Evolutionary conservation across 1,140 invertebrate genomes (phyloP).

Genomic region (Drosophila serrata): DNA sequence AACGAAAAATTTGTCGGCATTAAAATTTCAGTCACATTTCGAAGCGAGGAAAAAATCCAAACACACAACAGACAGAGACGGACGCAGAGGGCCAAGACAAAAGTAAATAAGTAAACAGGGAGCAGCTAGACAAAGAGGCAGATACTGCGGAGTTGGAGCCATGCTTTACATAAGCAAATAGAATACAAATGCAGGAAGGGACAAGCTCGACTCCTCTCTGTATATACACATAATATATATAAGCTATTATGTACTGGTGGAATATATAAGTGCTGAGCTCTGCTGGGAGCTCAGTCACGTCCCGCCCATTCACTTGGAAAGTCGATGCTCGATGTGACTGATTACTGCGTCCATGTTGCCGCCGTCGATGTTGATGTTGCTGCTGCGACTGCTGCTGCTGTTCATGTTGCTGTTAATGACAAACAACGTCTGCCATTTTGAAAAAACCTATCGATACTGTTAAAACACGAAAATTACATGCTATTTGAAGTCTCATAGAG

Average conservation of each 20-base stretch:
- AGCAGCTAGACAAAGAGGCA: slow-evolving; percentile 46
- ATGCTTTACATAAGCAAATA: slow-evolving; percentile 79
- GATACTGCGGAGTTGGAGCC: slow-evolving; percentile 40
- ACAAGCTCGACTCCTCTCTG: slow-evolving; percentile 27
- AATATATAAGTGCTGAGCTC: slow-evolving; percentile 18
- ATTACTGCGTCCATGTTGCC: slow-evolving; percentile 72
- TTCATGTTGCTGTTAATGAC: slow-evolving; percentile 63
- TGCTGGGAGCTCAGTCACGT: slow-evolving; percentile 64
- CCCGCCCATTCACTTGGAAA: slow-evolving; percentile 81
- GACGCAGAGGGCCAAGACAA: slow-evolving; percentile 33
- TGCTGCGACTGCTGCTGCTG: slow-evolving; percentile 21
- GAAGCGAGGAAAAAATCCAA: slow-evolving; percentile 66
- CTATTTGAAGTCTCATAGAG: not conserved
- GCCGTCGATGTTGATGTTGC: slow-evolving; percentile 39
- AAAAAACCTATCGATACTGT: slow-evolving; percentile 45
- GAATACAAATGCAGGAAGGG: slow-evolving; percentile 66
- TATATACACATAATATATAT: slow-evolving; percentile 18
- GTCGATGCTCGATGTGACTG: slow-evolving; percentile 82
- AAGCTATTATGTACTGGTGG: slow-evolving; percentile 23
- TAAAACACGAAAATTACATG: not conserved
- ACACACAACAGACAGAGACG: slow-evolving; percentile 37
- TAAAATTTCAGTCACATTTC: slow-evolving; percentile 81
- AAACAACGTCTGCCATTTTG: slow-evolving; percentile 80
- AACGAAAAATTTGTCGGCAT: slow-evolving; percentile 57
- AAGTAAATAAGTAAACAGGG: slow-evolving; percentile 78